Evolutionary conservation across 2,888 invertebrate genomes (phyloP), one percentile per base, ranked within the genome.

Genomic region (Dendrolimus houi): DNA sequence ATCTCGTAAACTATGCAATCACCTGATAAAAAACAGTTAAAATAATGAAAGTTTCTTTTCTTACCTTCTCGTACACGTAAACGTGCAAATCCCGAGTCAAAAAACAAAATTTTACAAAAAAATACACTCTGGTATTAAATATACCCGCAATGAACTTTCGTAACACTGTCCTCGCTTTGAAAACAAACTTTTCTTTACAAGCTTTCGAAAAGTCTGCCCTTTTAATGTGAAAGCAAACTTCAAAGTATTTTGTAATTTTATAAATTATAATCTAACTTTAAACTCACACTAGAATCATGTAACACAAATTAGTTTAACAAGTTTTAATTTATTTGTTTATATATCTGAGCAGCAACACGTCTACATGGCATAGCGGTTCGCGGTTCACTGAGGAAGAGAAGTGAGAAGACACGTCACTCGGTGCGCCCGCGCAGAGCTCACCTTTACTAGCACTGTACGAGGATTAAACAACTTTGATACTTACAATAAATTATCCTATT

Each of bases 351-450:
- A 56, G 56, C 62, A 66, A 65, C 58, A 73, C 79, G 79, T 77
- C 64, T 67, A 69, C 66, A 61, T 64, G 55, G 65, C 70, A 66
- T 75, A 71, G 76, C 72, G 72, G 76, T 73, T 75, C 83, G 83
- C 85, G 85, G 81, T 77, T 81, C 72, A 88, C 89, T 89, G 76
- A 74, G 80, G 82, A 77, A 80, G 72, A 69, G 80, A 83, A 81
- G 75, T 77, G 80, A 80, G 83, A 80, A 81, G 81, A 87, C 87
- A 87, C 87, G 88, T 87, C 87, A 86, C 82, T 74, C 69, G 79
- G 75, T 83, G 86, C 87, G 86, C 86, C 79, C 80, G 86, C 81
- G 85, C 83, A 74, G 75, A 72, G 73, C 83, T 87, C 84, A 88
- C 88, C 87, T 88, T 88, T 87, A 82, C 85, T 79, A 81, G 29